phyloP scores from a whole-genome alignment of 2,113 vertebrate genomes.

The Jacana jacana region DNA sequence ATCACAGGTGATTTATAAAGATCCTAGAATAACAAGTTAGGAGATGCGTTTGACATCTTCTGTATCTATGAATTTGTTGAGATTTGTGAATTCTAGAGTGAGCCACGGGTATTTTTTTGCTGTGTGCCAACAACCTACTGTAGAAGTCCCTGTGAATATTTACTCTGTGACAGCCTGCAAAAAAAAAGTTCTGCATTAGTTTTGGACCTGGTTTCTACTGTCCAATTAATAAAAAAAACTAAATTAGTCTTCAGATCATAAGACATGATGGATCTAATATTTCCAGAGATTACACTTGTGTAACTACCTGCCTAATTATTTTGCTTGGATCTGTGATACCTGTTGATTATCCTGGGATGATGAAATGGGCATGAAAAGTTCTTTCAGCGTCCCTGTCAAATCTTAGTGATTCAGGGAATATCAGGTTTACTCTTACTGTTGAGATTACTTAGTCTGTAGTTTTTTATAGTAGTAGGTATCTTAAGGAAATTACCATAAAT shows the following conservation, averaged over 20 bases:
- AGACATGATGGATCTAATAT: neutral
- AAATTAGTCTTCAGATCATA: neutral
- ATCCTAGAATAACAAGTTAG: neutral
- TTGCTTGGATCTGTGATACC: neutral
- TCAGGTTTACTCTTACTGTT: neutral
- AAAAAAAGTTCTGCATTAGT: too few relatives aligned
- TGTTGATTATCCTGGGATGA: neutral
- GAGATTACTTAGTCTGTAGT: neutral
- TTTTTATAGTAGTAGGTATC: neutral
- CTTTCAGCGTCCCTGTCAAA: neutral
- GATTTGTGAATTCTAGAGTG: neutral
- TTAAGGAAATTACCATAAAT: neutral
- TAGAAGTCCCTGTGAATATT: neutral
- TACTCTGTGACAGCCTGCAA: neutral
- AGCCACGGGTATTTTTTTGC: neutral
- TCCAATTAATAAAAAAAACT: neutral
- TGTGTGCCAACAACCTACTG: neutral
- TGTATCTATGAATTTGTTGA: neutral
- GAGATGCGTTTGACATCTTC: neutral
- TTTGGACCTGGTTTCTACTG: neutral
- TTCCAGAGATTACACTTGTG: neutral
- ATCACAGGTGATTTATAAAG: neutral
- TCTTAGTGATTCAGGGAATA: neutral
- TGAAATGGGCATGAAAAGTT: neutral
- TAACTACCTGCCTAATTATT: neutral